Conservation (phyloP, 2,113 vertebrate species). For the Centropus unirufus region DNA sequence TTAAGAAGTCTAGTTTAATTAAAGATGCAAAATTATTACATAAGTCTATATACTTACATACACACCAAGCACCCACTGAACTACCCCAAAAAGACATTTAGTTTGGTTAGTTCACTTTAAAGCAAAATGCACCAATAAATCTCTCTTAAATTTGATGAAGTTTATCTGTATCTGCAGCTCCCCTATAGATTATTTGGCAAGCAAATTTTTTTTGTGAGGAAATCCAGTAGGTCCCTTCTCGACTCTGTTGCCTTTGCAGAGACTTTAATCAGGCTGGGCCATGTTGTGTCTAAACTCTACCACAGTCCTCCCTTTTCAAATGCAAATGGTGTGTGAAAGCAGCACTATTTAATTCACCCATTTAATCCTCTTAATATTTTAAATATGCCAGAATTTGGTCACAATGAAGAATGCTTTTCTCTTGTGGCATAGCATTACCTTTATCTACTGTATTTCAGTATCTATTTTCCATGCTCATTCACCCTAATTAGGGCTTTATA, state of each 20-base stretch:
- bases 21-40: background rate
- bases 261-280: background rate
- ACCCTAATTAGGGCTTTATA: slow-evolving; percentile 15
- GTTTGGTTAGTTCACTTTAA: background rate
- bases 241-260: background rate
- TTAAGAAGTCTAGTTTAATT: background rate
- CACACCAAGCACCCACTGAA: background rate
- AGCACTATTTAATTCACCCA: background rate
- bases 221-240: background rate
- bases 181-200: background rate
- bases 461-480: slow-evolving; percentile 10
- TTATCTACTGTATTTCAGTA: background rate
- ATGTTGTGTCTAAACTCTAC: background rate
- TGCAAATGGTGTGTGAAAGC: background rate
- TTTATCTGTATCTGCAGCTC: background rate
- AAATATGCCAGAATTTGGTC: slow-evolving; percentile 24
- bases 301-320: background rate
- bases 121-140: background rate
- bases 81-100: background rate
- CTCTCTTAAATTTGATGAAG: background rate
- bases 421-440: background rate
- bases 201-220: background rate
- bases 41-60: background rate
- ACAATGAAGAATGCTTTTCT: slow-evolving; percentile 9
- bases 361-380: slow-evolving; percentile 40